Evolutionary conservation across 2,113 vertebrate species (phyloP).

Genomic region (Scopus umbretta): DNA sequence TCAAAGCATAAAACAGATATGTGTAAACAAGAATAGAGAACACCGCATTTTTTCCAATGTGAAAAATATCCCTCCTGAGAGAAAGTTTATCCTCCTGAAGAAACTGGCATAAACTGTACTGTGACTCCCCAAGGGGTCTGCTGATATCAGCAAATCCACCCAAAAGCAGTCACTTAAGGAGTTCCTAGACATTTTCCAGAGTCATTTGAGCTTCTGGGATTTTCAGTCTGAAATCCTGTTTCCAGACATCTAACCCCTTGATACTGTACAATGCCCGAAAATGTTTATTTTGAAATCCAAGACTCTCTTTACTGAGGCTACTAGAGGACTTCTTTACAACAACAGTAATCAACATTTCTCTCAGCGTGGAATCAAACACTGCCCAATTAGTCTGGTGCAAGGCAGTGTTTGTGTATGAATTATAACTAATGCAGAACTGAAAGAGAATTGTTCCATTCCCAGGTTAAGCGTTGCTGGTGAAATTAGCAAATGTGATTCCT

Average conservation of each 20-base stretch:
- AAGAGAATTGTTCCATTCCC: background rate
- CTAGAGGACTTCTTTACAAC: background rate
- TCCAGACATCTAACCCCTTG: constrained; percentile 19
- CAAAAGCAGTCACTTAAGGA: background rate
- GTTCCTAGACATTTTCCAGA: background rate
- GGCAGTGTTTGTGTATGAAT: constrained; percentile 16
- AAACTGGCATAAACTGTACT: background rate
- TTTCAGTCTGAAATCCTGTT: constrained; percentile 34
- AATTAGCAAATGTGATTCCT: constrained; percentile 49
- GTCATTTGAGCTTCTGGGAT: constrained; percentile 9
- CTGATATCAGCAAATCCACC: constrained; percentile 10
- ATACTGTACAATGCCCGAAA: background rate
- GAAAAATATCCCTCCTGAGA: background rate
- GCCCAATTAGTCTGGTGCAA: background rate
- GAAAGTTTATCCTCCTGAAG: background rate
- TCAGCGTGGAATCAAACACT: constrained; percentile 15
- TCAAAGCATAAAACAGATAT: background rate
- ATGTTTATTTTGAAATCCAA: constrained; percentile 21
- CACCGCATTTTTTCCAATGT: background rate
- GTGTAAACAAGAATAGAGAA: background rate
- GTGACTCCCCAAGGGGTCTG: background rate
- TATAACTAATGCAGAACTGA: background rate
- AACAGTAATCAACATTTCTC: background rate
- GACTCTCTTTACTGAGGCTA: background rate
- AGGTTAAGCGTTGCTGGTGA: constrained; percentile 27